Percentiles rank a stretch among this genome's conserved stretches.
These are phyloP conservation scores for Gephyroberyx darwinii DNA, from an alignment of 2,797 vertebrate species.

Conservation along the genomic window DNA sequence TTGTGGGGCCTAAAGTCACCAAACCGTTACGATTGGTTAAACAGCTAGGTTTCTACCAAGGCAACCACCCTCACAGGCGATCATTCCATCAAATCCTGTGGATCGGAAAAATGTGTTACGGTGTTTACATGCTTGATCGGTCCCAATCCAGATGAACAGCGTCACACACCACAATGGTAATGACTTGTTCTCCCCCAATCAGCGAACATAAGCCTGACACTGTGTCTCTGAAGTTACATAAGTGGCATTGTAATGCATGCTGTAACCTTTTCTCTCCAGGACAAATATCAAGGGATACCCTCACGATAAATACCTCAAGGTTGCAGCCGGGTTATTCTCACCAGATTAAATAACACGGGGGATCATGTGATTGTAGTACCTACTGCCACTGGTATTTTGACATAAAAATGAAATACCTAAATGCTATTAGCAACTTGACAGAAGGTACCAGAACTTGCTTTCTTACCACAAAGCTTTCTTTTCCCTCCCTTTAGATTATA, in stretches of 20 bases:
- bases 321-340: not conserved
- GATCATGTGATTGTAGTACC: no score
- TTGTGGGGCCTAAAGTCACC: conserved; percentile 13
- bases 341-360: not conserved
- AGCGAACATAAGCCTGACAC: not conserved
- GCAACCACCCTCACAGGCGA: no score
- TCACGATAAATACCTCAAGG: not conserved
- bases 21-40: conserved; percentile 13
- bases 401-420: conserved; percentile 36
- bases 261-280: conserved; percentile 8
- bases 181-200: no score
- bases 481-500: conserved; percentile 12
- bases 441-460: conserved; percentile 18
- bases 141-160: no score
- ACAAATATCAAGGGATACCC: conserved; percentile 26
- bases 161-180: no score
- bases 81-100: no score
- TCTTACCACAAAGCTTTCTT: not conserved
- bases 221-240: conserved; percentile 2
- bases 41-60: no score
- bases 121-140: no score
- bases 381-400: conserved; percentile 13
- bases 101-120: no score
- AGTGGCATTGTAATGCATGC: not conserved
- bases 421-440: conserved; percentile 21